These are phyloP conservation scores for Neoarius graeffei DNA, from an alignment of 2,113 vertebrate species.

Conservation along the genomic window DNA sequence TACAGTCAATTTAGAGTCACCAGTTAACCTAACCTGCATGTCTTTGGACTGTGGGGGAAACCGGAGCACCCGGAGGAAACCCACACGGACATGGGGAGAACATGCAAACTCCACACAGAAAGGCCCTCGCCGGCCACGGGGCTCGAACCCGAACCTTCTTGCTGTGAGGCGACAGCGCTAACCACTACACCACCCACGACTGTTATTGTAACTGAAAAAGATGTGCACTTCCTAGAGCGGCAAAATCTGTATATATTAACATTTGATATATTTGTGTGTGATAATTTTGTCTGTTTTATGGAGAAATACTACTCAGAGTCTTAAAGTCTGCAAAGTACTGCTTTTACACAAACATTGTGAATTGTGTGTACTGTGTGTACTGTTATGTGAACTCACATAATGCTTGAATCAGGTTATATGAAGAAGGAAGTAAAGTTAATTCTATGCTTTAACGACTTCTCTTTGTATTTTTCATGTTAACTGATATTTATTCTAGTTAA, in stretches of 20 bases:
- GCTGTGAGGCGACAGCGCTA: no score
- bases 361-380: no score
- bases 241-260: not conserved
- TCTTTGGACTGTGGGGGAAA: no score
- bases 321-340: not conserved
- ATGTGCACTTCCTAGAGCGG: not conserved
- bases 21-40: no score
- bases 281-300: not conserved
- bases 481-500: conserved; percentile 71
- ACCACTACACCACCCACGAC: no score
- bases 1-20: no score
- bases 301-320: not conserved
- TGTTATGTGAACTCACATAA: not conserved
- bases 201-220: not conserved
- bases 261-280: not conserved
- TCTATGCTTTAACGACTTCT: not conserved
- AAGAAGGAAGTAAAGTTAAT: not conserved
- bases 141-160: no score
- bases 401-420: not conserved
- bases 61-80: no score
- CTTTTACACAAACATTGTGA: not conserved
- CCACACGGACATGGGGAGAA: no score
- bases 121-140: no score
- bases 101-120: no score
- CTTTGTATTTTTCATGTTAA: not conserved